Evolutionary conservation across 2,888 invertebrate species (phyloP).

Genomic region (Macrophya alboannulata): DNA sequence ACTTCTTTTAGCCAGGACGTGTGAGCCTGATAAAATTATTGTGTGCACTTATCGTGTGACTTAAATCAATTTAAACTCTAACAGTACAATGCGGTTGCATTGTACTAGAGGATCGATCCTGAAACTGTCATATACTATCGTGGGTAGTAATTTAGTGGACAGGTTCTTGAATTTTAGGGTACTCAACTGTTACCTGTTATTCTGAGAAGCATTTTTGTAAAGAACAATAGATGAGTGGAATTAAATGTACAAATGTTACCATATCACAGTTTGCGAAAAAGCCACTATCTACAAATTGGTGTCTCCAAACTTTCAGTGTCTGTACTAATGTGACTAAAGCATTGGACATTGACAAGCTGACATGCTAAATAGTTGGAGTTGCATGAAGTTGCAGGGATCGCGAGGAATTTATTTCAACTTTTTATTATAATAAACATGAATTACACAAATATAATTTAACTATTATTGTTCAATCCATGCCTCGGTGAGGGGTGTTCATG

Average conservation of each 20-base stretch:
- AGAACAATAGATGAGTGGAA: background rate
- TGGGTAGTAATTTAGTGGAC: background rate
- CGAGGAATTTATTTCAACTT: background rate
- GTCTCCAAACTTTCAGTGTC: background rate
- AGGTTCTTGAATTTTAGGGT: background rate
- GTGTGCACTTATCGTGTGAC: slow-evolving; percentile 2
- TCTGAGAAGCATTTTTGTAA: background rate
- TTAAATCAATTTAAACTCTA: background rate
- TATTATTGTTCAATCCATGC: background rate
- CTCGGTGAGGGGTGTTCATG: background rate
- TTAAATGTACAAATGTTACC: background rate
- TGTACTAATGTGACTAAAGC: background rate
- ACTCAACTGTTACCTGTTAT: background rate
- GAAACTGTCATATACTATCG: background rate
- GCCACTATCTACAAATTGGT: background rate
- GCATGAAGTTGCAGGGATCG: background rate
- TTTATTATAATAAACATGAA: background rate
- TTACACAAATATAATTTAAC: background rate
- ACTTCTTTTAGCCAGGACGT: background rate
- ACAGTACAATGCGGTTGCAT: background rate
- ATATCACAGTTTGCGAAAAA: background rate
- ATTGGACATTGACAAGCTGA: background rate
- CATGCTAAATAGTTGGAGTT: background rate
- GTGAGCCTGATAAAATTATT: background rate
- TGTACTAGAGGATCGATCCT: background rate